A percentile compares a stretch with the other conserved stretches of the same genome.
phyloP scores from a whole-genome alignment of 2,888 invertebrate species.

The Cancer borealis region DNA sequence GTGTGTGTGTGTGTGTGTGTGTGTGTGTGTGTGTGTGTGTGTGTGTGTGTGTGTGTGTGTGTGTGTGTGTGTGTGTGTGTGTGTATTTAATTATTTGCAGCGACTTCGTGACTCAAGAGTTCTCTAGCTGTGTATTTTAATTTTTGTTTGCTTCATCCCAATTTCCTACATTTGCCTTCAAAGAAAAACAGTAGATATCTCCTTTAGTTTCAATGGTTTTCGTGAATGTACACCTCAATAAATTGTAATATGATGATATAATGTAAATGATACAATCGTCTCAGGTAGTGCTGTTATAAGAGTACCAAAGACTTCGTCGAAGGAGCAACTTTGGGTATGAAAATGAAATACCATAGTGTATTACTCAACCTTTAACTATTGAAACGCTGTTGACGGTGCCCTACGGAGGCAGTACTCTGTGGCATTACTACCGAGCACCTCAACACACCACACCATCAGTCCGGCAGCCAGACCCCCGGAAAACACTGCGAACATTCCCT shows the following conservation, averaged over 20 bases:
- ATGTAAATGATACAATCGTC: too few relatives aligned
- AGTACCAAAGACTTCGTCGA: too few relatives aligned
- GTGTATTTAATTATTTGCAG: too few relatives aligned
- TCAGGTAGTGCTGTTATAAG: too few relatives aligned
- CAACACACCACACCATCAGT: neutral
- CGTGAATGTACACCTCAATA: neutral
- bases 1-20: conserved; percentile 23
- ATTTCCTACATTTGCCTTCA: too few relatives aligned
- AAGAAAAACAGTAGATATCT: too few relatives aligned
- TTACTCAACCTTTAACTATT: neutral
- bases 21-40: too few relatives aligned
- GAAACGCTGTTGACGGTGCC: neutral
- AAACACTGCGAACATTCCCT: neutral
- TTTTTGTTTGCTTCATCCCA: neutral
- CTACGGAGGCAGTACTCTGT: neutral
- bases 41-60: too few relatives aligned
- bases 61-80: neutral
- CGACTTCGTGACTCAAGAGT: too few relatives aligned
- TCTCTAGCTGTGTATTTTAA: neutral
- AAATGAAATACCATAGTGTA: neutral
- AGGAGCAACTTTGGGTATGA: neutral
- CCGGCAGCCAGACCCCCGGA: neutral
- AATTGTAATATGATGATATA: neutral
- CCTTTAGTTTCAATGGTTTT: too few relatives aligned
- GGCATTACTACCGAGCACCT: neutral